A percentile compares a stretch with the other conserved stretches of the same genome.
These are phyloP conservation scores for Solenopsis invicta DNA, from an alignment of 1,140 invertebrate genomes.

Conservation along the genomic window DNA sequence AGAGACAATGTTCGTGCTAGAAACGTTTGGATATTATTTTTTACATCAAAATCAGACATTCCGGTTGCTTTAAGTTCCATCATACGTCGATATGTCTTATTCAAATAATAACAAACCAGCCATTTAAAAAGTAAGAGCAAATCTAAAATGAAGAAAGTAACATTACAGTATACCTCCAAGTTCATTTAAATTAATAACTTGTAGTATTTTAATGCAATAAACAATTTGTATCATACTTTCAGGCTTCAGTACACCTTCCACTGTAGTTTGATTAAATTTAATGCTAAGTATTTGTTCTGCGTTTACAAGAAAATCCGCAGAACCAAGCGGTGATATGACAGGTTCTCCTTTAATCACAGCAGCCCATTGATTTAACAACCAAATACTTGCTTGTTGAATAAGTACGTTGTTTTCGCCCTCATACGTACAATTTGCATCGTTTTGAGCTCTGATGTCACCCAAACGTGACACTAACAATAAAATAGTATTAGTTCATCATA, in stretches of 20 bases:
- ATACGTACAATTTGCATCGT: conserved; percentile 97
- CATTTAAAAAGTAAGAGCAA: conserved; percentile 93
- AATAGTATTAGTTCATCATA: too few species aligned
- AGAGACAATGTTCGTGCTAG: conserved; percentile 92
- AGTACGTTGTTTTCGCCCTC: conserved; percentile 99
- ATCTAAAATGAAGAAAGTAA: conserved; percentile 87
- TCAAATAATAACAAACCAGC: conserved; percentile 93
- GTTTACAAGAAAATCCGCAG: conserved; percentile 89
- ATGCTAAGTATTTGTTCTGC: conserved; percentile 86
- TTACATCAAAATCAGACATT: conserved; percentile 90
- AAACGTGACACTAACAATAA: conserved; percentile 90
- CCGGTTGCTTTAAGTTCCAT: conserved; percentile 87
- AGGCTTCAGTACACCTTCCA: conserved; percentile 84
- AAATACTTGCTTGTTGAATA: conserved; percentile 97
- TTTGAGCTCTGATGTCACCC: conserved; percentile 94
- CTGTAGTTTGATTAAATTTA: conserved; percentile 85
- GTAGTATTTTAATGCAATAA: conserved; percentile 14
- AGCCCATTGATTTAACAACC: conserved; percentile 91
- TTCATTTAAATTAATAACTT: background rate
- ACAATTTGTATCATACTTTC: conserved; percentile 88
- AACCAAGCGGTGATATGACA: conserved; percentile 89
- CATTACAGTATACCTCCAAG: background rate
- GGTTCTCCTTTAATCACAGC: conserved; percentile 84
- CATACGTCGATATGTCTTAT: conserved; percentile 90
- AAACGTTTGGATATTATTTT: conserved; percentile 94